Evolutionary conservation across 2,888 invertebrate species (phyloP).

Genomic region (Zygaena filipendulae): DNA sequence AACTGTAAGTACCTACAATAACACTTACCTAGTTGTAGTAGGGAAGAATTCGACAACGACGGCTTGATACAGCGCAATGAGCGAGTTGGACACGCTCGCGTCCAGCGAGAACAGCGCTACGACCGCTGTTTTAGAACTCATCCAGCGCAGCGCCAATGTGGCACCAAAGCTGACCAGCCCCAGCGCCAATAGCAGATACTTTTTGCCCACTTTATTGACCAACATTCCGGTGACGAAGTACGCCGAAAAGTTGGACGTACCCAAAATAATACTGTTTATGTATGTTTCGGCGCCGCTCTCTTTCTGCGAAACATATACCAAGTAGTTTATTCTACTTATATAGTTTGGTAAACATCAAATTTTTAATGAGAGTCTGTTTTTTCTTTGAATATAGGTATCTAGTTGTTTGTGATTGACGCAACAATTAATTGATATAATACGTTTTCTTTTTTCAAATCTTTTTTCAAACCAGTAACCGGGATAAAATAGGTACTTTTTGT

Average conservation of each 20-base stretch:
- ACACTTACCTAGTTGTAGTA: slow-evolving; percentile 32
- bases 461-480: too few relatives aligned
- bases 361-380: too few relatives aligned
- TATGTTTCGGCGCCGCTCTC: slow-evolving; percentile 41
- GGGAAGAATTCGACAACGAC: slow-evolving; percentile 37
- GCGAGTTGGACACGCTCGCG: slow-evolving; percentile 27
- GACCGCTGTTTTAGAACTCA: slow-evolving; percentile 26
- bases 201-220: slow-evolving; percentile 42
- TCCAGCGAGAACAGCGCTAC: slow-evolving; percentile 31
- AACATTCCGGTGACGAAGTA: slow-evolving; percentile 31
- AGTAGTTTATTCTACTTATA: too few relatives aligned
- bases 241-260: slow-evolving; percentile 29
- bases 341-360: too few relatives aligned
- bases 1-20: too few relatives aligned
- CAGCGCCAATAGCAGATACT: slow-evolving; percentile 24
- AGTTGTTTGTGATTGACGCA: not conserved
- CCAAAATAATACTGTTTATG: slow-evolving; percentile 42
- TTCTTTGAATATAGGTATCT: too few relatives aligned
- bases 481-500: too few relatives aligned
- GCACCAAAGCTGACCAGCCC: slow-evolving; percentile 22
- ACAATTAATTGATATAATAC: too few relatives aligned
- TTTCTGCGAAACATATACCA: slow-evolving; percentile 34
- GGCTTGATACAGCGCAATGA: slow-evolving; percentile 33
- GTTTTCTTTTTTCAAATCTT: too few relatives aligned
- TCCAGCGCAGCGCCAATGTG: slow-evolving; percentile 29